Base-by-base conservation (phyloP, 2,888 invertebrate species). In the Unio delphinus region DNA sequence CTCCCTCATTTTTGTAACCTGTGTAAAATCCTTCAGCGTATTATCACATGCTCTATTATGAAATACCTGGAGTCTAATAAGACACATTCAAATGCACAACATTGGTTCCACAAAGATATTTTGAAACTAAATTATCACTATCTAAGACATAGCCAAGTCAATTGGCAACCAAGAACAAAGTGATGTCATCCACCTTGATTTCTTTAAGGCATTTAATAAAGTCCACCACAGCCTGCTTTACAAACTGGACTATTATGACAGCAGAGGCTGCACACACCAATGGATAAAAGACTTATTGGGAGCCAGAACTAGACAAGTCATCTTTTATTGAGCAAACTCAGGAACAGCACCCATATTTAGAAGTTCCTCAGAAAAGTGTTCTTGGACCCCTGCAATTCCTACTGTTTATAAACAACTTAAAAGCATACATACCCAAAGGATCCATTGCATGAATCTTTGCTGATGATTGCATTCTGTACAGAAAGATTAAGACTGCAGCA, bases 401-500 rank as follows among this genome's bases (percentile, higher is more conserved):
- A n/a, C 28, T 28, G 28, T 65, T 65, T 30, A n/a, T 65, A 0
- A 23, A 23, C 23, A 23, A n/a, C 58, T 4, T 65, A 26, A 26
- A 65, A 58, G 20, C 17, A 28, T 28, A 3, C 65, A 58, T 65
- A 6, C 58, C 57, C 30, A 55, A 11, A 28, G 11, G 30, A 30
- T 30, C 58, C 18, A 58, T 20, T 30, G 65, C 34, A 18, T 11
- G 65, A 20, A 57, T 65, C 23, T 65, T 65, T 28, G 65, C 58
- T 4, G 65, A 65, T 23, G 28, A 28, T 4, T 65, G 57, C n/a
- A 30, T 23, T 7, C 65, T 55, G 11, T 55, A 26, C 18, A 45
- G 67, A 26, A 20, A 26, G 17, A 26, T 55, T n/a, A 56, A 65
- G 30, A 11, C 58, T 5, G 56, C 18, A 58, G 30, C 26, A 11